A percentile compares a stretch with the other conserved stretches of the same genome.
These are phyloP conservation scores for Apistogramma diplotaenia DNA, from an alignment of 2,113 vertebrate species.

Conservation along the genomic window DNA sequence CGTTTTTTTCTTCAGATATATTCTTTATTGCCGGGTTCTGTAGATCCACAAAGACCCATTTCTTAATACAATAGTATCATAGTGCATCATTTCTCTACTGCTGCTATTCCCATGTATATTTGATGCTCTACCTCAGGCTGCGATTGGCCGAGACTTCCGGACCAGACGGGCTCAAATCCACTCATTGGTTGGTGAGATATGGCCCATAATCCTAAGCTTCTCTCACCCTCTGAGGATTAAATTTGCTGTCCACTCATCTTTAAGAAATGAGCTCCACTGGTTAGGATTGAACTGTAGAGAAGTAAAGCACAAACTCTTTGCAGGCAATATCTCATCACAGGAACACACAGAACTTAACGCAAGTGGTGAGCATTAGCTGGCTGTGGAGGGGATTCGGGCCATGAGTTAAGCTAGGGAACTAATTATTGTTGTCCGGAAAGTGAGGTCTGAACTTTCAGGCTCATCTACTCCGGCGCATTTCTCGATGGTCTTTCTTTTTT, in stretches of 20 bases:
- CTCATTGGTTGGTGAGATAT: conserved; percentile 60
- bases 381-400: conserved; percentile 53
- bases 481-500: background rate
- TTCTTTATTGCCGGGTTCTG: background rate
- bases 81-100: conserved; percentile 3
- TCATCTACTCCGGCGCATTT: background rate
- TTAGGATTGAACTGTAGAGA: conserved; percentile 34
- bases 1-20: background rate
- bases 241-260: conserved; percentile 54
- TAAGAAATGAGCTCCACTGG: conserved; percentile 39
- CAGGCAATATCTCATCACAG: conserved; percentile 50
- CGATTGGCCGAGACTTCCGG: conserved; percentile 44
- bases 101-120: background rate
- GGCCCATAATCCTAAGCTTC: conserved; percentile 56
- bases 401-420: conserved; percentile 54
- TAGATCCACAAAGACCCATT: background rate
- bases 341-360: conserved; percentile 13
- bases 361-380: conserved; percentile 33
- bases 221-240: conserved; percentile 58
- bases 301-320: conserved; percentile 44
- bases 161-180: conserved; percentile 45
- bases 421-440: conserved; percentile 60
- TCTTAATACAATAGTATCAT: background rate
- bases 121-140: conserved; percentile 36
- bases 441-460: conserved; percentile 13